These are phyloP conservation scores for Nymphalis io DNA, from an alignment of 1,140 invertebrate genomes.

Conservation along the genomic window DNA sequence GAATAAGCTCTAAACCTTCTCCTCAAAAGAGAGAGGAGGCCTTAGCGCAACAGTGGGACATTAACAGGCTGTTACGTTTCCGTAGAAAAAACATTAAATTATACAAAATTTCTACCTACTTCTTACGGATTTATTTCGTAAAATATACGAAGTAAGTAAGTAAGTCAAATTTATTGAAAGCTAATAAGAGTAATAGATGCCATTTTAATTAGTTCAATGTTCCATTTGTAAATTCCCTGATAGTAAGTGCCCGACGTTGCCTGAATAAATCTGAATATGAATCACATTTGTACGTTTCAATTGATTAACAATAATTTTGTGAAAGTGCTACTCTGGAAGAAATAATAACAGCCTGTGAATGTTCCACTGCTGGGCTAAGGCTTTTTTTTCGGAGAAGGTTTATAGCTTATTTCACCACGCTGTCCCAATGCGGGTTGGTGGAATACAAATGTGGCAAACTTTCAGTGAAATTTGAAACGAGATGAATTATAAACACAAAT, in stretches of 20 bases:
- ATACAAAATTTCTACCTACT: not conserved
- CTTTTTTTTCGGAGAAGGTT: no score
- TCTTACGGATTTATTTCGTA: not conserved
- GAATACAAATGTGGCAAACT: no score
- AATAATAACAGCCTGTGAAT: not conserved
- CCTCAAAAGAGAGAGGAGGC: no score
- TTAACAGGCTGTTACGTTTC: no score
- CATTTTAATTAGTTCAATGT: constrained; percentile 26
- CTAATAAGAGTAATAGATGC: constrained; percentile 8
- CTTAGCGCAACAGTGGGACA: no score
- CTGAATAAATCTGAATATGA: constrained; percentile 33
- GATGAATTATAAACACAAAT: no score
- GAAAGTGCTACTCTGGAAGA: no score
- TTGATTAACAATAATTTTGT: constrained; percentile 14
- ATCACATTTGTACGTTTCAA: constrained; percentile 8
- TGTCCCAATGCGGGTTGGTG: no score
- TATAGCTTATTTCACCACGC: no score
- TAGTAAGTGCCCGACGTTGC: constrained; percentile 20
- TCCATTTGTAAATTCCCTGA: constrained; percentile 27
- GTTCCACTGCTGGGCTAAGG: no score
- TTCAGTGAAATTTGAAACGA: no score
- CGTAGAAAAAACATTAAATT: not conserved
- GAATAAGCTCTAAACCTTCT: no score
- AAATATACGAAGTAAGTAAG: not conserved
- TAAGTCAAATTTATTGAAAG: constrained; percentile 3